phyloP scores from a whole-genome alignment of 2,888 invertebrate species.

The Lysandra bellargus region DNA sequence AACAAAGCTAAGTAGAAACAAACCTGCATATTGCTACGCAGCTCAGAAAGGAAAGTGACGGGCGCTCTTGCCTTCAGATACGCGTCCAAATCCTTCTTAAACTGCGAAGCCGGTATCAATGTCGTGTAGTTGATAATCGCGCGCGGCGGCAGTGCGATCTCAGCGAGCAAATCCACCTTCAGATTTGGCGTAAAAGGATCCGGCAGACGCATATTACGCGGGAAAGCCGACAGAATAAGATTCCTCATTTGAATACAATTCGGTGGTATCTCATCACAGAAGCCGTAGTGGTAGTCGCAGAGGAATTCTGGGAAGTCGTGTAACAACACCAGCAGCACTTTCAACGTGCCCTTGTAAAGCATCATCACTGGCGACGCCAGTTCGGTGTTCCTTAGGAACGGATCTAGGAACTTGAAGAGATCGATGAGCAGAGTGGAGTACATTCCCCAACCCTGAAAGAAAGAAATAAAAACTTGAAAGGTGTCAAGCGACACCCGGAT shows the following conservation, averaged over 20 bases:
- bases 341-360: conserved; percentile 96
- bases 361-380: conserved; percentile 95
- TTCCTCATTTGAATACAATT: conserved; percentile 99
- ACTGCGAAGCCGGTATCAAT: conserved; percentile 91
- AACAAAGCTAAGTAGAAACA: background rate
- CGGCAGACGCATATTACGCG: conserved; percentile 97
- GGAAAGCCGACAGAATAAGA: conserved; percentile 98
- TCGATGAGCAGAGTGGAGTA: conserved; percentile 97
- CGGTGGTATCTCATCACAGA: conserved; percentile 99
- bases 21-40: conserved; percentile 93
- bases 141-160: conserved; percentile 93
- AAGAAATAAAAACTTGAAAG: too few relatives aligned
- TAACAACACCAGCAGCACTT: conserved; percentile 95
- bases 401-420: conserved; percentile 97
- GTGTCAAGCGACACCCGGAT: too few relatives aligned
- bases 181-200: conserved; percentile 99
- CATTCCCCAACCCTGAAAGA: conserved; percentile 92
- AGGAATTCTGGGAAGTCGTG: conserved; percentile 99
- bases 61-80: conserved; percentile 97
- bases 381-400: conserved; percentile 98
- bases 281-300: conserved; percentile 99
- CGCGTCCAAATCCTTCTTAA: conserved; percentile 97
- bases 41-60: conserved; percentile 96
- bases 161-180: conserved; percentile 94
- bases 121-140: conserved; percentile 93